Base-by-base conservation (phyloP, 1,140 invertebrate genomes). In the Dermatophagoides farinae region DNA sequence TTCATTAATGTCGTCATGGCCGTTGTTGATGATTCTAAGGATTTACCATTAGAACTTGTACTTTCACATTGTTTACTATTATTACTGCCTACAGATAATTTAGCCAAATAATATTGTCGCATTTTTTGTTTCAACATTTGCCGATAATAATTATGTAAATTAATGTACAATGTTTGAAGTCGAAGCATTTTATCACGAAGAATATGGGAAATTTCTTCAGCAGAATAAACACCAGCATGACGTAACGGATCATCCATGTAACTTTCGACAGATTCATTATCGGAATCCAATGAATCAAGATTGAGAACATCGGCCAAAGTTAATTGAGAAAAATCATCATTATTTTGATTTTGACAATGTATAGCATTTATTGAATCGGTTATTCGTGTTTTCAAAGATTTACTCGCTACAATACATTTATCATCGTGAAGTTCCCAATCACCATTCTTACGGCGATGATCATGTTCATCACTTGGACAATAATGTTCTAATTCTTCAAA, bases 201-300 rank as follows among this genome's bases (percentile, higher is more conserved):
- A 51, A 88, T 80, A 53, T 78, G 76, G 10, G 85, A 80, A 0
- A 85, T 83, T 72, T 92, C 88, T 68, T 91, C 85, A 0, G 83
- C 82, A 0, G 88, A 88, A 68, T 82, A 90, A 0, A 89, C 81
- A 20, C 84, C 85, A 31, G 86, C 86, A 73, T 88, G 83, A 72
- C 71, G 74, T 23, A 86, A 73, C 10, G 78, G 75, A 75, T 86
- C 84, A 67, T 86, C 84, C 64, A 82, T 77, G 60, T 84, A 78
- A 60, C 81, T 84, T 66, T 86, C 82, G 16, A 83, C 76, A 71
- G 82, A 85, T 70, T 86, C 85, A 67, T 82, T 71, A 68, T 77
- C 74, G 66, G 82, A 83, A 65, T 83, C 82, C 20, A 78, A 75
- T 65, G 40, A 9, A 65, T 64, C 62, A 8, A 53, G 25, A n/a